These are phyloP conservation scores for Ambastaia sidthimunki DNA, from an alignment of 2,797 vertebrate species.

Conservation along the genomic window DNA sequence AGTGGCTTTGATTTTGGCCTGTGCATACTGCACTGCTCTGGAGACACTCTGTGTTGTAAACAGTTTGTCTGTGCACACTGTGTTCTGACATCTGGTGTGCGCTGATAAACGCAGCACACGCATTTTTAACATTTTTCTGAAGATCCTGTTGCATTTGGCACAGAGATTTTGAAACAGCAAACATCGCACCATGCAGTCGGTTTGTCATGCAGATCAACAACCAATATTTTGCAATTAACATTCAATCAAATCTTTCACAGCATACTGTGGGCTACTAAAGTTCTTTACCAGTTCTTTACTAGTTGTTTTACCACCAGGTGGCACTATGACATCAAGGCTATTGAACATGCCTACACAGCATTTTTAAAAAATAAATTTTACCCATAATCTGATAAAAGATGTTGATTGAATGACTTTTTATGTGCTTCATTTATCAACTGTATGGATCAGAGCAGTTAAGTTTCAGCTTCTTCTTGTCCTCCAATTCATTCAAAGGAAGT, in stretches of 20 bases:
- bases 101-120: background rate
- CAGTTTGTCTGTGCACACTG: slow-evolving; percentile 15
- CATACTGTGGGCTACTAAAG: background rate
- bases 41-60: slow-evolving; percentile 5
- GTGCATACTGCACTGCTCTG: slow-evolving; percentile 29
- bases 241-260: slow-evolving; percentile 33
- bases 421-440: slow-evolving; percentile 15
- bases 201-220: slow-evolving; percentile 74
- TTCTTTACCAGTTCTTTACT: background rate
- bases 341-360: background rate
- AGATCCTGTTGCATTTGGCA: slow-evolving; percentile 9
- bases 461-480: background rate
- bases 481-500: background rate
- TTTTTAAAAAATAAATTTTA: background rate
- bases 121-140: background rate
- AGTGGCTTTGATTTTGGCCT: slow-evolving; percentile 34
- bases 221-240: slow-evolving; percentile 16
- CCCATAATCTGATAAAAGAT: background rate
- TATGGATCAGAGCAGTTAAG: background rate
- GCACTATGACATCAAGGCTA: slow-evolving; percentile 17
- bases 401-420: background rate
- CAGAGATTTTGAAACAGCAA: slow-evolving; percentile 29
- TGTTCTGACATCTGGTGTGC: background rate
- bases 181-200: slow-evolving; percentile 76
- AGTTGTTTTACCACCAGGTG: slow-evolving; percentile 23